Evolutionary conservation across 2,113 vertebrate genomes (phyloP).

Genomic region (Toxotes jaculatrix): DNA sequence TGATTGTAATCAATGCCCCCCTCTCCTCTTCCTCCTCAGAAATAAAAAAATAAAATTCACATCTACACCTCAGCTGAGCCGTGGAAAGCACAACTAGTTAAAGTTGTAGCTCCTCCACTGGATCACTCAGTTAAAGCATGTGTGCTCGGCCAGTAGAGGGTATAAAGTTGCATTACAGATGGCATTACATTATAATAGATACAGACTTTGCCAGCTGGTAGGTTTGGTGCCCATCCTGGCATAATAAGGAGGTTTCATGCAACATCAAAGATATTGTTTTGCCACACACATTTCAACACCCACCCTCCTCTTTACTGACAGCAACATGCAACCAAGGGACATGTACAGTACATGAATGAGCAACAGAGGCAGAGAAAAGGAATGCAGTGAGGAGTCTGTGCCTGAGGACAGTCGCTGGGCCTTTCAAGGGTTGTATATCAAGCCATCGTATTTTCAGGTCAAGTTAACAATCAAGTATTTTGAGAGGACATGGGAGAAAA

Average conservation of each 20-base stretch:
- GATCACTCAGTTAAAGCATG: background rate
- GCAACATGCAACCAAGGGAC: constrained; percentile 30
- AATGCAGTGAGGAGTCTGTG: constrained; percentile 35
- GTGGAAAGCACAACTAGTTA: background rate
- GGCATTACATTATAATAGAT: constrained; percentile 9
- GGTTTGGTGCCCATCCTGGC: constrained; percentile 1
- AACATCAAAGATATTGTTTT: constrained; percentile 44
- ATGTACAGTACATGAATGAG: constrained; percentile 13
- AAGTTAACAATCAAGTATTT: background rate
- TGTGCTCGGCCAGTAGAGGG: constrained; percentile 47
- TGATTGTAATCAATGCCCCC: constrained; percentile 7
- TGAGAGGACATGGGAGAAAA: background rate
- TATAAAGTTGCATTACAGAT: constrained; percentile 21
- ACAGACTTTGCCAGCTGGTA: constrained; percentile 21
- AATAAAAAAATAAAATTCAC: background rate
- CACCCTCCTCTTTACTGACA: background rate
- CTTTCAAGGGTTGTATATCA: background rate
- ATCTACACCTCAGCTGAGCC: background rate
- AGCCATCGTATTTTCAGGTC: constrained; percentile 1
- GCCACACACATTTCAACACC: constrained; percentile 25
- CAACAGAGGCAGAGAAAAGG: constrained; percentile 23
- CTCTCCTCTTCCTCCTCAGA: background rate
- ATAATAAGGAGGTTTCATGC: constrained; percentile 49
- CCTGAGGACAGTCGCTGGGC: constrained; percentile 10
- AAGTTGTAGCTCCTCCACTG: constrained; percentile 8